These are phyloP conservation scores for Glossophaga mutica DNA, from an alignment of 2,797 vertebrate genomes.

Conservation along the genomic window DNA sequence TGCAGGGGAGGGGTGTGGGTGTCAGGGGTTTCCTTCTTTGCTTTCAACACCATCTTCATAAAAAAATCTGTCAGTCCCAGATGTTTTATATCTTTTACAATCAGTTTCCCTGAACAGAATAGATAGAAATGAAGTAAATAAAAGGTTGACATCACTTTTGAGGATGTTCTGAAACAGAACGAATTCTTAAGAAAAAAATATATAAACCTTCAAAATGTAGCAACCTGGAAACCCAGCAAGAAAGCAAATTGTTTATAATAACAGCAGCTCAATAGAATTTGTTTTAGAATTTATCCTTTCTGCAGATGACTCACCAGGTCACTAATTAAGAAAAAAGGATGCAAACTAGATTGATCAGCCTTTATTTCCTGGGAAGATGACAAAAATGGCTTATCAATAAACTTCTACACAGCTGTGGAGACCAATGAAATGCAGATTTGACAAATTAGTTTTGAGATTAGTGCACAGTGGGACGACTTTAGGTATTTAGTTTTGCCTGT, in stretches of 20 bases:
- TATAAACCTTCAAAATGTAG: conserved; percentile 62
- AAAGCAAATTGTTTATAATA: conserved; percentile 57
- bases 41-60: conserved; percentile 54
- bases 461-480: conserved; percentile 69
- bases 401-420: conserved; percentile 62
- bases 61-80: conserved; percentile 30
- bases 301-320: conserved; percentile 26
- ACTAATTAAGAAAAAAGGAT: conserved; percentile 70
- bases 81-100: conserved; percentile 53
- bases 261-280: conserved; percentile 52
- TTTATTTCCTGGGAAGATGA: conserved; percentile 64
- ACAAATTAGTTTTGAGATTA: conserved; percentile 80
- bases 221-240: conserved; percentile 45
- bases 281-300: conserved; percentile 69
- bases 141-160: conserved; percentile 12
- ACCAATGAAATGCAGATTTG: conserved; percentile 78
- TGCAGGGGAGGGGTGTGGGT: background rate
- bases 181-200: conserved; percentile 66
- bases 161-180: conserved; percentile 42
- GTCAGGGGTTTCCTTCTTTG: background rate
- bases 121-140: conserved; percentile 43
- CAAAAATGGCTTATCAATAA: conserved; percentile 76
- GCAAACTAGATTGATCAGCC: conserved; percentile 70
- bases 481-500: conserved; percentile 72
- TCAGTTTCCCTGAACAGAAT: background rate